These are phyloP conservation scores for Drosophila recens DNA, from an alignment of 2,888 invertebrate genomes.

Conservation along the genomic window DNA sequence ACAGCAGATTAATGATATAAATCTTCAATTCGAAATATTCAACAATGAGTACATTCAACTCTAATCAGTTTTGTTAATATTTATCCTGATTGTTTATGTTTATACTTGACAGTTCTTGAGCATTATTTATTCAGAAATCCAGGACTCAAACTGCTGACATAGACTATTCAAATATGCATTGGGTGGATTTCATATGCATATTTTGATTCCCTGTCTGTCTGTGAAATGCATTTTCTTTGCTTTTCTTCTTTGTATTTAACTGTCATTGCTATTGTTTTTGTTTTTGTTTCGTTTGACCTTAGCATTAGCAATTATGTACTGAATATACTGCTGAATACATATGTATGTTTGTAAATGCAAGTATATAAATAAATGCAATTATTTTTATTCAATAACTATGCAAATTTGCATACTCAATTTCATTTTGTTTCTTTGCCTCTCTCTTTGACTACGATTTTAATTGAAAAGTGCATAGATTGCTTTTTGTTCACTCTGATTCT, in stretches of 20 bases:
- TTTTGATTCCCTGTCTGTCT: neutral
- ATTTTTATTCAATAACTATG: constrained; percentile 56
- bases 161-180: constrained; percentile 47
- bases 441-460: constrained; percentile 27
- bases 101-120: constrained; percentile 5
- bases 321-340: neutral
- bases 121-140: constrained; percentile 44
- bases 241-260: neutral
- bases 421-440: constrained; percentile 8
- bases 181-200: constrained; percentile 21
- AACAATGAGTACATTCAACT: neutral
- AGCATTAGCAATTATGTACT: constrained; percentile 25
- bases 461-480: constrained; percentile 36
- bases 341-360: neutral
- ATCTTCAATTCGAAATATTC: neutral
- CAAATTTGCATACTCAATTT: constrained; percentile 40
- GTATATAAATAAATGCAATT: neutral
- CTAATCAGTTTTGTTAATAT: neutral
- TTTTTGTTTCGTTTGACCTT: constrained; percentile 8
- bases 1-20: neutral
- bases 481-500: constrained; percentile 6
- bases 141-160: constrained; percentile 30
- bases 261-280: constrained; percentile 20
- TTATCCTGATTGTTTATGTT: neutral
- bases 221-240: constrained; percentile 3